A percentile compares a stretch with the other conserved stretches of the same genome.
Conservation (phyloP, 37 sponge, comb jelly and placozoan genomes). For the Cladorhizidae sp. region DNA sequence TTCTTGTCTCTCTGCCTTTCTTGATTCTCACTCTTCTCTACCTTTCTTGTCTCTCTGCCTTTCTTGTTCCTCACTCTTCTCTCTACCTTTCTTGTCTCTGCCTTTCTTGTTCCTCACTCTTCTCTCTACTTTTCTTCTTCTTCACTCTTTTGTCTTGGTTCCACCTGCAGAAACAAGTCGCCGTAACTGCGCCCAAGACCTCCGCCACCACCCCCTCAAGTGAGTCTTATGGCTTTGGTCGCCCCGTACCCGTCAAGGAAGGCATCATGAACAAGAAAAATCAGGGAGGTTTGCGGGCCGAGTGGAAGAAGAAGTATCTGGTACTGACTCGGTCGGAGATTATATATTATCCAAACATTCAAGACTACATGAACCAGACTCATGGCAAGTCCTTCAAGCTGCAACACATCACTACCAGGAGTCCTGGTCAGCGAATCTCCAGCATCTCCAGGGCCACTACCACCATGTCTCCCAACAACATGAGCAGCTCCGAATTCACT, state of each 20-base stretch:
- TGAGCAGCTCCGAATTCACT: constrained; percentile 7
- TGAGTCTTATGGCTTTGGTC: constrained; percentile 70
- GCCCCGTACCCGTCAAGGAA: constrained; percentile 87
- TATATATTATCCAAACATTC: constrained; percentile 81
- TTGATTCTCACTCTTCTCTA: too few relatives aligned
- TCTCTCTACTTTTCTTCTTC: background rate
- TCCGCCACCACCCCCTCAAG: background rate
- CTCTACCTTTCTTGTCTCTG: too few relatives aligned
- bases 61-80: too few relatives aligned
- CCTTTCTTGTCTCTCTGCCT: too few relatives aligned
- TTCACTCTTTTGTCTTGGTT: background rate
- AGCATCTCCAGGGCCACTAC: background rate
- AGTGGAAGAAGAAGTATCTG: constrained; percentile 94
- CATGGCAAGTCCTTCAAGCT: constrained; percentile 76
- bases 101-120: too few relatives aligned
- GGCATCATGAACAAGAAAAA: constrained; percentile 70
- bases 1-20: too few relatives aligned
- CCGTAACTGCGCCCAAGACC: constrained; percentile 19
- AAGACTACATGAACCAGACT: constrained; percentile 81
- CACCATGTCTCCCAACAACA: background rate
- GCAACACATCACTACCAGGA: constrained; percentile 73
- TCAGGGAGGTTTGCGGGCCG: constrained; percentile 44
- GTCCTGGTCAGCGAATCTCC: constrained; percentile 59
- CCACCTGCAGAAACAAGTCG: constrained; percentile 27
- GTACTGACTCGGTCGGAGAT: constrained; percentile 60